Evolutionary conservation across 2,888 invertebrate genomes (phyloP), one percentile per base, ranked within the genome.

Genomic region (Netelia melanura): DNA sequence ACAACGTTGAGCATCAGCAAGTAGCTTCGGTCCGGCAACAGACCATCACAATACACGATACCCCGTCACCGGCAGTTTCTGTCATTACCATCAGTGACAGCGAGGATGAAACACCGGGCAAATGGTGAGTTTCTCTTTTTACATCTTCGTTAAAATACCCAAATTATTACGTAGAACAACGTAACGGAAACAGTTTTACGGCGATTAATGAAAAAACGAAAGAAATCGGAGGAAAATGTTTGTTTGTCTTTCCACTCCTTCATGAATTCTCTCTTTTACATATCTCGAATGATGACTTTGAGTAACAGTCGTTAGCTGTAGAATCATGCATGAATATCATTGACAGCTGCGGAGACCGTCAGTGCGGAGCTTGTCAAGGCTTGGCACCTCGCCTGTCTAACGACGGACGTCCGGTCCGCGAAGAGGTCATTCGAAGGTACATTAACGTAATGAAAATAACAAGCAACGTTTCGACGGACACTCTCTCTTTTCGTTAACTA

Each of bases 41-140:
- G 92, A 98, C 98, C 17, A 98, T 99, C 92, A 98, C 98, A 80
- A 98, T 99, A 90, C 96, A 98, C 88, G 98, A 98, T 94, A 98
- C 99, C 38, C 99, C 99, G 0, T 98, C 98, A 44, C 98, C 98
- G 2, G 97, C 98, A 64, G 98, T 98, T 71, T 98, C 98, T 80
- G 98, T 99, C 89, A 99, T 99, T 92, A 99, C 98, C 61, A 98
- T 98, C 91, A 98, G 98, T 21, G 99, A 99, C 93, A 98, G 98
- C 90, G 98, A 98, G 92, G 98, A 98, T 92, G 98, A 99, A 91
- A 95, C 95, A 77, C 94, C 95, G 9, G 95, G 92, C n/a, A 94
- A 94, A 90, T 92, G 93, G 93, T 94, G 52, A 89, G 90, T 88
- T 54, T 56, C 25, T 44, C 79, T 79, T 25, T 71, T 70, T 83